These are phyloP conservation scores for Parasteatoda lunata DNA, from an alignment of 2,888 invertebrate species.

Conservation along the genomic window DNA sequence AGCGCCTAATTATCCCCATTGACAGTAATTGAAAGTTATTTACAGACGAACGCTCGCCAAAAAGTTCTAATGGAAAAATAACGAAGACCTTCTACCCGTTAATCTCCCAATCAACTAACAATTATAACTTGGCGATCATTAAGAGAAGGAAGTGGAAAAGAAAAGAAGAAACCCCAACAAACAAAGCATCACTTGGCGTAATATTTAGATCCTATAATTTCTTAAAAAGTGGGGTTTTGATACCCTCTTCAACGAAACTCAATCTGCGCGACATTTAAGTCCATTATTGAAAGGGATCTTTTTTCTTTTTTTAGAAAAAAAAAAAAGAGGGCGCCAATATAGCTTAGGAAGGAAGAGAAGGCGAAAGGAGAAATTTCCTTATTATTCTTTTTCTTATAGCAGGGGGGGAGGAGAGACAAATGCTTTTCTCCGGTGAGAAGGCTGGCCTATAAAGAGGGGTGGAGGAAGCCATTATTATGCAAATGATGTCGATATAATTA, in stretches of 20 bases:
- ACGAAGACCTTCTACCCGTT: slow-evolving; percentile 58
- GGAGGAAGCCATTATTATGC: slow-evolving; percentile 67
- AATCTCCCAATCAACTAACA: slow-evolving; percentile 66
- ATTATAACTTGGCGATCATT: slow-evolving; percentile 66
- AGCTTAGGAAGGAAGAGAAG: not conserved
- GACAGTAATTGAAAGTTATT: slow-evolving; percentile 68
- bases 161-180: slow-evolving; percentile 1
- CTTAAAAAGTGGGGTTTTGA: slow-evolving; percentile 44
- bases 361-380: slow-evolving; percentile 1
- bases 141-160: slow-evolving; percentile 49
- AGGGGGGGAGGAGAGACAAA: slow-evolving; percentile 35
- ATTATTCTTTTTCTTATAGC: slow-evolving; percentile 57
- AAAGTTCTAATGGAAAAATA: slow-evolving; percentile 67
- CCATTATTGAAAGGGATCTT: slow-evolving; percentile 61
- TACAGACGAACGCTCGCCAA: slow-evolving; percentile 61
- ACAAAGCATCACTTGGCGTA: slow-evolving; percentile 4
- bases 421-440: slow-evolving; percentile 19
- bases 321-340: slow-evolving; percentile 2
- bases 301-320: slow-evolving; percentile 16
- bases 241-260: slow-evolving; percentile 48
- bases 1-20: slow-evolving; percentile 60
- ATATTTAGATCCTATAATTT: slow-evolving; percentile 27
- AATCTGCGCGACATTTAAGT: slow-evolving; percentile 65
- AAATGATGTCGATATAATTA: slow-evolving; percentile 68
- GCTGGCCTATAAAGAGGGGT: slow-evolving; percentile 6